Evolutionary conservation across 2,888 invertebrate genomes (phyloP), one percentile per base, ranked within the genome.

Genomic region (Ceratothoa steindachneri): DNA sequence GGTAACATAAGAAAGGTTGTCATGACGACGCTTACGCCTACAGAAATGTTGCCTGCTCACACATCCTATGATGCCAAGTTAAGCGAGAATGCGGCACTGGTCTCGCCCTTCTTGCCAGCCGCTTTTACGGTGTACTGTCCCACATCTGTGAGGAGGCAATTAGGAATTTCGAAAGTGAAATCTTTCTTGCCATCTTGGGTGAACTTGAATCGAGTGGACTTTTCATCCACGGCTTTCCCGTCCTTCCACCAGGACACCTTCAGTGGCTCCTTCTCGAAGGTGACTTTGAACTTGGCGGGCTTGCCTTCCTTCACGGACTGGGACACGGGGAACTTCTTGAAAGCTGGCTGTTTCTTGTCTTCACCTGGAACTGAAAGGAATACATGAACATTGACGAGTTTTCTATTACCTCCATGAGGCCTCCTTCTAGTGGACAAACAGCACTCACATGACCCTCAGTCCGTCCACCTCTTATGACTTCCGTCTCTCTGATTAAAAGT

Each of bases 121-220:
- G 92, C 93, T 82, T 91, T 90, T 22, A 93, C 91, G 82, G 91
- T 89, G 85, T 95, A 95, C 85, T 95, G 95, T 55, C 95, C 95
- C 80, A 91, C 88, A 86, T 95, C 95, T 81, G 89, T 89, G 70
- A 89, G 86, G 81, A 88, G 88, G 84, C 91, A 90, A 81, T 90
- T 88, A 81, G 89, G 88, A 81, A 95, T 90, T 84, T 91, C 90
- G 77, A 95, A 88, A 71, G 89, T 88, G 86, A 92, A 94, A 80
- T 90, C 89, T 82, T 89, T 90, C 81, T 90, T 90, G 81, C 90
- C 91, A 83, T 93, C 92, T 29, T 77, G 90, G 77, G 90, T 91
- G 85, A 94, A 92, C 83, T 90, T 90, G 85, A 91, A 93, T 83
- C 91, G 89, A 75, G 90, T 86, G 81, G 89, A 88, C 29, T 87